phyloP scores from a whole-genome alignment of 2,113 vertebrate species.

The Ivindomyrus marchei region DNA sequence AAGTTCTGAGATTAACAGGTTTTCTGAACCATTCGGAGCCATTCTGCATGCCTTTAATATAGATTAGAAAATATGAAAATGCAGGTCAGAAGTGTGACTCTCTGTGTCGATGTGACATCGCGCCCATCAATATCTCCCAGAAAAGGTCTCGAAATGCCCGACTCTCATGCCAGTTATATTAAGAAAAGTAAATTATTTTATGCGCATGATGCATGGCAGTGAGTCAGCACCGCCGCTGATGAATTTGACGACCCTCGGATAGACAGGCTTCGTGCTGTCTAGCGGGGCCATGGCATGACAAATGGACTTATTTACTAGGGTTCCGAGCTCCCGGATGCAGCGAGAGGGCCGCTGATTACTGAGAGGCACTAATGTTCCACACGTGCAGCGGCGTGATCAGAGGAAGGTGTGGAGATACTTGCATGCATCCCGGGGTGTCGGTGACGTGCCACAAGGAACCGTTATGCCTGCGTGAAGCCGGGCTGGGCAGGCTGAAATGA shows the following conservation, averaged over 20 bases:
- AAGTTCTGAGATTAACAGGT: neutral
- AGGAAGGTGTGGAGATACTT: neutral
- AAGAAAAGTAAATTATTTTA: constrained; percentile 26
- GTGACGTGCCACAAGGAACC: neutral
- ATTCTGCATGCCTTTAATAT: neutral
- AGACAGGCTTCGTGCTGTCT: neutral
- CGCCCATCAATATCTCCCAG: neutral
- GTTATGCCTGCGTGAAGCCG: neutral
- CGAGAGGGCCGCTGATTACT: constrained; percentile 27
- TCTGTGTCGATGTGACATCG: neutral
- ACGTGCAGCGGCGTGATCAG: constrained; percentile 11
- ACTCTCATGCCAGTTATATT: constrained; percentile 30
- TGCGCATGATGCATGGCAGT: constrained; percentile 19
- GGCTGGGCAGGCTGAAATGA: neutral
- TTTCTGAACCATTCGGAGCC: neutral
- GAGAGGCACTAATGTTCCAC: constrained; percentile 26
- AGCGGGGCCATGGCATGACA: constrained; percentile 24
- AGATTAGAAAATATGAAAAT: neutral
- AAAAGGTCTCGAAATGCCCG: constrained; percentile 5
- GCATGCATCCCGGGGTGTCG: neutral
- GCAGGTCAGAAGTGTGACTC: neutral
- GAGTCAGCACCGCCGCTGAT: constrained; percentile 18
- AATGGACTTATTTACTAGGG: constrained; percentile 21
- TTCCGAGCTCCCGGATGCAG: neutral
- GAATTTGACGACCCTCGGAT: neutral